These are phyloP conservation scores for Caenorhabditis brenneri DNA, from an alignment of 1,140 invertebrate genomes.

Conservation along the genomic window DNA sequence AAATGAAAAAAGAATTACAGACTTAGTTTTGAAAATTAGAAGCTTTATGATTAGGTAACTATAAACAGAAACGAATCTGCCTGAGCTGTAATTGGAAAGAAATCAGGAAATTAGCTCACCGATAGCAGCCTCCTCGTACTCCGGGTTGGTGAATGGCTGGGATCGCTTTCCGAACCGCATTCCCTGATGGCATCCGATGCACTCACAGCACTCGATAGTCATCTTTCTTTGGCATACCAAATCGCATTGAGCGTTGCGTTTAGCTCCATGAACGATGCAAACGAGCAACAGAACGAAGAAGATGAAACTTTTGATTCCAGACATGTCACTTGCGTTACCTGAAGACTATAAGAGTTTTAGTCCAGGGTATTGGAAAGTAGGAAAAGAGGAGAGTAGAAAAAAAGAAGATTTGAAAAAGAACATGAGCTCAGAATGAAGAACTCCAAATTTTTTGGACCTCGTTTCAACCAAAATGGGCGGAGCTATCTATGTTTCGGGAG, in stretches of 20 bases:
- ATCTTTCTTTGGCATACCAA: constrained; percentile 36
- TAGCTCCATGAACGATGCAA: background rate
- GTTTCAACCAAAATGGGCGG: background rate
- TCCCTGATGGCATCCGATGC: constrained; percentile 54
- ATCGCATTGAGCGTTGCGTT: constrained; percentile 31
- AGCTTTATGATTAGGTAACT: too few relatives aligned
- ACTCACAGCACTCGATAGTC: constrained; percentile 52
- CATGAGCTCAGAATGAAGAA: too few relatives aligned
- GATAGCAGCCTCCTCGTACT: constrained; percentile 11
- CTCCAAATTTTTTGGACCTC: too few relatives aligned
- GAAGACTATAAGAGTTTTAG: background rate
- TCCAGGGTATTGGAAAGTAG: background rate
- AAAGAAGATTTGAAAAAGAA: background rate
- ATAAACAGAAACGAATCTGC: too few relatives aligned
- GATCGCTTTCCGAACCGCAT: constrained; percentile 55
- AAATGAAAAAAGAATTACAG: background rate
- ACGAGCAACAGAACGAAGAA: background rate
- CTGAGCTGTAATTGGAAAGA: too few relatives aligned
- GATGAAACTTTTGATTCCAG: background rate
- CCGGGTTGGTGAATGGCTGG: background rate
- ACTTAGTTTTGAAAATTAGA: too few relatives aligned
- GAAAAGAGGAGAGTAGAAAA: background rate
- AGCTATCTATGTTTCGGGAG: background rate
- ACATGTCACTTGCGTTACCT: constrained; percentile 44
- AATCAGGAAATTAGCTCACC: background rate